A percentile compares a stretch with the other conserved stretches of the same genome.
phyloP scores from a whole-genome alignment of 2,888 invertebrate species.

The Oscheius myriophilus region DNA sequence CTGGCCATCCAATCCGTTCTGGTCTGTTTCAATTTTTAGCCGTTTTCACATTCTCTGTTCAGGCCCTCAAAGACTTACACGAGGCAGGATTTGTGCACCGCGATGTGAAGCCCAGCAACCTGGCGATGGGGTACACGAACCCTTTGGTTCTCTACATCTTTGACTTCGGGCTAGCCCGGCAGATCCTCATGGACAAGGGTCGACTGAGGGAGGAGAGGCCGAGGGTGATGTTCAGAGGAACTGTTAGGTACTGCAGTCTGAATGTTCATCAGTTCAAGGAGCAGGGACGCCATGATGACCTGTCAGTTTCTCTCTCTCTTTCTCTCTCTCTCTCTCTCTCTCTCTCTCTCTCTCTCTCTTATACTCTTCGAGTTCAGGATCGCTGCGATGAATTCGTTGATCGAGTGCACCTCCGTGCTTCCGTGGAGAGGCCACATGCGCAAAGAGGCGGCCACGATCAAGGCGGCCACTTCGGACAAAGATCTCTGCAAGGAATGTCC shows the following conservation, averaged over 20 bases:
- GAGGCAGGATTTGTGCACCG: slow-evolving; percentile 62
- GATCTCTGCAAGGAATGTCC: slow-evolving; percentile 44
- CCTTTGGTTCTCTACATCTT: slow-evolving; percentile 54
- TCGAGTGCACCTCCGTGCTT: slow-evolving; percentile 58
- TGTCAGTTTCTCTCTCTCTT: slow-evolving; percentile 34
- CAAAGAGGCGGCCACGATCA: slow-evolving; percentile 54
- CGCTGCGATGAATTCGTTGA: slow-evolving; percentile 51
- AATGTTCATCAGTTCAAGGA: slow-evolving; percentile 55
- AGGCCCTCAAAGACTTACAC: slow-evolving; percentile 59
- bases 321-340: neutral
- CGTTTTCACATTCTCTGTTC: slow-evolving; percentile 10
- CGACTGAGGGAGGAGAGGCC: slow-evolving; percentile 48
- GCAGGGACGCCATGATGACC: slow-evolving; percentile 60
- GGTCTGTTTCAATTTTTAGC: slow-evolving; percentile 29
- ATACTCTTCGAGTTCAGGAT: slow-evolving; percentile 5
- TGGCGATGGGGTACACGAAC: slow-evolving; percentile 49
- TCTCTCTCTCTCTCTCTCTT: neutral
- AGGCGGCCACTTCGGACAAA: slow-evolving; percentile 50
- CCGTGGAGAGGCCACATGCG: slow-evolving; percentile 63
- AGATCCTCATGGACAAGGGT: slow-evolving; percentile 74
- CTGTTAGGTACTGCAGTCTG: slow-evolving; percentile 54
- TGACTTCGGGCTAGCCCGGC: slow-evolving; percentile 66
- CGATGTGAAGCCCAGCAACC: slow-evolving; percentile 62
- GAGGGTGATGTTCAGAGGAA: slow-evolving; percentile 39
- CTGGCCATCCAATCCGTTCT: slow-evolving; percentile 54